Evolutionary conservation across 2,888 invertebrate species (phyloP), one percentile per base, ranked within the genome.

Genomic region (Pasiphila rectangulata): DNA sequence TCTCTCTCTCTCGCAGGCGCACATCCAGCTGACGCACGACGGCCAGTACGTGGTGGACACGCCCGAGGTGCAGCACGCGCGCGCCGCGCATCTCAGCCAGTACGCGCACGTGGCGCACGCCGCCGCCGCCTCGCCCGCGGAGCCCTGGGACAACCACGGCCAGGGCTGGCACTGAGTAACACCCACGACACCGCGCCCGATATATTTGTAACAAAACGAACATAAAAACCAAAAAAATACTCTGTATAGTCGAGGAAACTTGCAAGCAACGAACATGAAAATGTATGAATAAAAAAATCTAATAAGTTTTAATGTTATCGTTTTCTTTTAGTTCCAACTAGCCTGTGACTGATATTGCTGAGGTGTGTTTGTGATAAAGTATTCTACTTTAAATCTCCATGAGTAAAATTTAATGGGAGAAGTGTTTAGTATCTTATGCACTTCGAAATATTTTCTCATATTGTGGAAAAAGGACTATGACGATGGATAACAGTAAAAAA

Each of bases 11-110:
- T n/a, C n/a, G n/a, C 77, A 77, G 72, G 88, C 88, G 46, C 77
- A 88, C 73, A 87, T 88, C 72, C 87, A 88, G 57, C 80, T 88
- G 56, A 86, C 86, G 60, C 88, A 87, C 71, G 88, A 88, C 68
- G 88, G 87, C 13, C 87, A 87, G 60, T 87, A 81, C 82, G 86
- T 88, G 15, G 83, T 86, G 0, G 88, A 88, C 75, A 87, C 88
- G 45, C 88, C 87, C 45, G 87, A 87, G 65, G 88, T 88, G 0
- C 86, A 87, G 37, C 88, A 88, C 74, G 87, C 88, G 9, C 76
- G 87, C 46, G 85, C 86, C 38, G 77, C 82, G 20, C 87, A 88
- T 64, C 69, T 85, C 2, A 64, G 76, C 46, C 87, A 87, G 54
- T 86, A 77, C 74, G 82, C 87, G 5, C 75, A 73, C 56, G 84